These are phyloP conservation scores for Venturia canescens DNA, from an alignment of 1,140 invertebrate genomes.

Conservation along the genomic window DNA sequence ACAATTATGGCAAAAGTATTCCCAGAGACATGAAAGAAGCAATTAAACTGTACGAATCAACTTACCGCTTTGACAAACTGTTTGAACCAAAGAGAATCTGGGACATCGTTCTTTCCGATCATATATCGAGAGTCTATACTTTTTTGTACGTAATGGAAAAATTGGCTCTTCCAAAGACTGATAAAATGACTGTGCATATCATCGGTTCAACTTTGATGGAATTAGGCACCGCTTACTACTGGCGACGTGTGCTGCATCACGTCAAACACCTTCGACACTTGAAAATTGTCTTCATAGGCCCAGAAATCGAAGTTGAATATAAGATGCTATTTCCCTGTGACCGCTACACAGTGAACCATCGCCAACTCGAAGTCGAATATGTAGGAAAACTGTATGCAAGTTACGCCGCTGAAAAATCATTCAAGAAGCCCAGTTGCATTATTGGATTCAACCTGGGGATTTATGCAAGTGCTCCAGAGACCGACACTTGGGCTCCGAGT, in stretches of 20 bases:
- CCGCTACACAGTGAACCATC: too few species aligned
- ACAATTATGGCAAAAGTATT: conserved; percentile 6
- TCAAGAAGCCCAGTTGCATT: conserved; percentile 62
- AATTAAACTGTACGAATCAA: too few species aligned
- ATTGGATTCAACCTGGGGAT: conserved; percentile 69
- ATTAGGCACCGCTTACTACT: background rate
- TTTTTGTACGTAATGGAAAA: conserved; percentile 29
- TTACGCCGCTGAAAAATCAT: conserved; percentile 29
- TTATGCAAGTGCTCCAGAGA: conserved; percentile 57
- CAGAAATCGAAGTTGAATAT: background rate
- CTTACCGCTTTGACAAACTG: background rate
- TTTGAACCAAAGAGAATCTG: conserved; percentile 1
- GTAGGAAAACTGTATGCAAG: conserved; percentile 4
- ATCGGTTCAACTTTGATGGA: conserved; percentile 8
- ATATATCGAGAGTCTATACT: conserved; percentile 30
- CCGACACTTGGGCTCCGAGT: conserved; percentile 63
- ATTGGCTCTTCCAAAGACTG: background rate
- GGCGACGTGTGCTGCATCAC: conserved; percentile 31
- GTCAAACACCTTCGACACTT: background rate
- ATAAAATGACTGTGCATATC: conserved; percentile 17
- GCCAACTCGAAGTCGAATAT: too few species aligned
- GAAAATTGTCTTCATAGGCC: conserved; percentile 27
- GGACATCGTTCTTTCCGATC: conserved; percentile 25
- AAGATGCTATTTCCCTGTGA: too few species aligned
- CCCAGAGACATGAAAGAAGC: conserved; percentile 29